Percentiles rank a stretch among this genome's conserved stretches.
phyloP scores from a whole-genome alignment of 1,140 invertebrate species.

The Andricus grossulariae region DNA sequence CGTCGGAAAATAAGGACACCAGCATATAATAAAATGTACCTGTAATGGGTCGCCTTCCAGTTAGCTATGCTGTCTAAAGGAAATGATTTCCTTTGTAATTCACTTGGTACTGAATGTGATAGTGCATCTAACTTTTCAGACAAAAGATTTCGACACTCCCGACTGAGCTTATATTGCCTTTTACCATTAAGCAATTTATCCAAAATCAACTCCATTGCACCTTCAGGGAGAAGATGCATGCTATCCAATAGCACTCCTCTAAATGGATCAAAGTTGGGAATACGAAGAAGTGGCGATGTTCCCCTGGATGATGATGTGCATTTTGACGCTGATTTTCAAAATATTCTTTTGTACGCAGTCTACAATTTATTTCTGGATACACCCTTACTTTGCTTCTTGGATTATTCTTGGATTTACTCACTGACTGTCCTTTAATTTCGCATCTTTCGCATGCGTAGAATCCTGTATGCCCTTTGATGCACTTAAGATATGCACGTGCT shows the following conservation, averaged over 20 bases:
- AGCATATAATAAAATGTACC: neutral
- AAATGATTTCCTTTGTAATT: constrained; percentile 43
- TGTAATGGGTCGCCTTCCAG: constrained; percentile 44
- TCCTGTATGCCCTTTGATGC: constrained; percentile 41
- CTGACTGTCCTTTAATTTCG: constrained; percentile 32
- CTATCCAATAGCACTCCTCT: constrained; percentile 38
- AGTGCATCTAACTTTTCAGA: constrained; percentile 1
- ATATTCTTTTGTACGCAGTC: constrained; percentile 40
- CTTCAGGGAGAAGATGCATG: constrained; percentile 36
- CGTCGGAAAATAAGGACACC: neutral
- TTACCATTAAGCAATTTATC: constrained; percentile 4
- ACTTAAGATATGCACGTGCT: constrained; percentile 40
- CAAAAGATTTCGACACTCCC: neutral
- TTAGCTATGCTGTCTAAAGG: constrained; percentile 27
- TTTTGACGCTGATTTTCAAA: constrained; percentile 39
- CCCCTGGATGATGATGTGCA: constrained; percentile 22
- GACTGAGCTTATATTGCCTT: neutral
- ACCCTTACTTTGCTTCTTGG: constrained; percentile 1
- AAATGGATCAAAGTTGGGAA: constrained; percentile 29
- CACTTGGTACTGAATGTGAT: constrained; percentile 25
- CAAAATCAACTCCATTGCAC: constrained; percentile 25
- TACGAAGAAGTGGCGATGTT: constrained; percentile 27
- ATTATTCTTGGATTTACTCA: neutral
- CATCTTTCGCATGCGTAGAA: constrained; percentile 41
- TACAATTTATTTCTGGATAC: constrained; percentile 2